A percentile compares a stretch with the other conserved stretches of the same genome.
Conservation (phyloP, 2,888 invertebrate genomes). For the Dromius quadrimaculatus region DNA sequence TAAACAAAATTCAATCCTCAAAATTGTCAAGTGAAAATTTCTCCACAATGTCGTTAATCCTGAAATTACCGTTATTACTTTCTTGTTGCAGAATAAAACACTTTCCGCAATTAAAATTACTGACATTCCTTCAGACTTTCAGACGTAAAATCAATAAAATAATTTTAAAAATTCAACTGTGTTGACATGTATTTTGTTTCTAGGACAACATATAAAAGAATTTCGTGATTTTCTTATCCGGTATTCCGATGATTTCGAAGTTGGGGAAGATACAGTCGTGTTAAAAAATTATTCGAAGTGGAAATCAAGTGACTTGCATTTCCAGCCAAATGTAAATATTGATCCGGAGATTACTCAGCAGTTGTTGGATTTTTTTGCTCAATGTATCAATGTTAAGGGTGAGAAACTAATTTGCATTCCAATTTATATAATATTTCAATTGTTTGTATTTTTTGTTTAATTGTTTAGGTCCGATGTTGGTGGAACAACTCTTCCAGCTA, state of each 20-base stretch:
- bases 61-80: no score
- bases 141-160: no score
- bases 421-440: neutral
- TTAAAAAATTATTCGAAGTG: slow-evolving; percentile 74
- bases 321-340: slow-evolving; percentile 81
- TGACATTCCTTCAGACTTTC: no score
- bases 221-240: slow-evolving; percentile 90
- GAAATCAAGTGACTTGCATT: slow-evolving; percentile 76
- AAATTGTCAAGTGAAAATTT: no score
- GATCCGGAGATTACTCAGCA: slow-evolving; percentile 88
- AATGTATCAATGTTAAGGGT: slow-evolving; percentile 83
- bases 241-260: slow-evolving; percentile 87
- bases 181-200: neutral
- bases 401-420: no score
- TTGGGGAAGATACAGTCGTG: slow-evolving; percentile 84
- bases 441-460: slow-evolving; percentile 3
- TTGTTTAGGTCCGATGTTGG: slow-evolving; percentile 81
- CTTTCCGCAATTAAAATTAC: no score
- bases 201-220: slow-evolving; percentile 92
- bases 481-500: slow-evolving; percentile 88
- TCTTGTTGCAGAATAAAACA: no score
- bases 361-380: slow-evolving; percentile 84
- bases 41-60: no score
- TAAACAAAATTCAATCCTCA: no score
- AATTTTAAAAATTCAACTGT: no score